Evolutionary conservation across 2,797 vertebrate species (phyloP), one percentile per base, ranked within the genome.

Genomic region (Macropus fuliginosus): DNA sequence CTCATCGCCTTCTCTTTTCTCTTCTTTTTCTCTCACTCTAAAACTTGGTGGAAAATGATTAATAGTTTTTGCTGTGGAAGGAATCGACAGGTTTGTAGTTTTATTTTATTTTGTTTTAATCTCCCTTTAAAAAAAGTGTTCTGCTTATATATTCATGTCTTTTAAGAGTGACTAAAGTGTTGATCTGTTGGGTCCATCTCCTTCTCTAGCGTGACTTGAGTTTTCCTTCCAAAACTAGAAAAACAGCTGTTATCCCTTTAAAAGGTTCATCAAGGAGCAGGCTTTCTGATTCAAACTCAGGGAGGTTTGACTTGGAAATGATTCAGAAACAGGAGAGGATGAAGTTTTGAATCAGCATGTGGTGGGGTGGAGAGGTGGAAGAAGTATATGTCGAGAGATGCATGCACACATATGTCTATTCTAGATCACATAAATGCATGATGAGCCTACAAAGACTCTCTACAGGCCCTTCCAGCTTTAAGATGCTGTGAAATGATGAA

Each of bases 131-230:
- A 57, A 96, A 97, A 98, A 96, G 91, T 97, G 97, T 97, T 98
- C 97, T 98, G 56, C 97, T 98, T 98, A 98, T 98, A 98, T 98
- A 98, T 98, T 98, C 96, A 97, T 98, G 92, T 95, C 91, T 98
- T 97, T 98, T 98, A 98, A 94, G 94, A 98, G 92, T 62, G 96
- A 98, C 98, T 96, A 97, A 98, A 98, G 98, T 98, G 96, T 94
- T 93, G 92, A 93, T 98, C 91, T 97, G 93, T 55, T 66, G 91
- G 56, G 55, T 95, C 94, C 93, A 94, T 97, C 74, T 13, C 97
- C 96, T 96, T 94, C 91, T 97, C 57, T 46, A 95, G 91, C 31
- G 4, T 59, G 57, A 96, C 96, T 98, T 98, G 50, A 94, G 34
- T 50, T 91, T 96, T 92, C 1, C 0, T 96, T 92, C 91, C 56